Base-by-base conservation (phyloP, 2,797 vertebrate genomes). In the Vireo griseus region DNA sequence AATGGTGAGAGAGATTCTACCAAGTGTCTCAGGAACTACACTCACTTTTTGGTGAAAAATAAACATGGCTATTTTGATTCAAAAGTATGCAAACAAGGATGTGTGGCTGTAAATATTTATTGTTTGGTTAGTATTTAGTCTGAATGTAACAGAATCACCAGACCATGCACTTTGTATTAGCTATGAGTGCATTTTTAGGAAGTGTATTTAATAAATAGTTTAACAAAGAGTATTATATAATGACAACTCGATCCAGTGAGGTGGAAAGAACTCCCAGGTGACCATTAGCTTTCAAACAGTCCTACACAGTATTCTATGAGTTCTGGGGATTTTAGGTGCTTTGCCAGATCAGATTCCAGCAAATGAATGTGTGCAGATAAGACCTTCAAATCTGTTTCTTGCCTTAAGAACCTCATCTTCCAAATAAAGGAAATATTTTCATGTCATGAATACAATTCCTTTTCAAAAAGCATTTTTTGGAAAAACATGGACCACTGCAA, bases 231-330 rank as follows among this genome's bases (percentile, higher is more conserved):
- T 74, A 71, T 86, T 65, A 18, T 22, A 24, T 71, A 85, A 73
- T 51, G 72, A 31, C 39, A 86, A 16, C 40, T 82, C 69, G 51
- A 73, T 85, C 71, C 59, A 45, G 44, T 44, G 81, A 82, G 29
- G n/a, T 71, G 72, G 89, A 89, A 89, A 91, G 40, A 68, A 50
- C 45, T 95, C 61, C 39, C 79, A 58, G 35, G 73, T 92, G 90
- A 40, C 72, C 40, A 10, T 31, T 35, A 75, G 47, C 77, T 81
- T 77, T 91, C 42, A 45, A n/a, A 54, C 35, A 65, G 28, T 57
- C 54, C 50, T 83, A 7, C 22, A 5, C 29, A 79, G 4, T 11
- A 6, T 63, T 89, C 28, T 45, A 2, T 52, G 52, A 75, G 9
- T 57, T 61, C 35, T 26, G 62, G 65, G 40, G 20, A 35, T 91